phyloP scores from a whole-genome alignment of 2,888 invertebrate species.

The Xanthorhoe spadicearia region DNA sequence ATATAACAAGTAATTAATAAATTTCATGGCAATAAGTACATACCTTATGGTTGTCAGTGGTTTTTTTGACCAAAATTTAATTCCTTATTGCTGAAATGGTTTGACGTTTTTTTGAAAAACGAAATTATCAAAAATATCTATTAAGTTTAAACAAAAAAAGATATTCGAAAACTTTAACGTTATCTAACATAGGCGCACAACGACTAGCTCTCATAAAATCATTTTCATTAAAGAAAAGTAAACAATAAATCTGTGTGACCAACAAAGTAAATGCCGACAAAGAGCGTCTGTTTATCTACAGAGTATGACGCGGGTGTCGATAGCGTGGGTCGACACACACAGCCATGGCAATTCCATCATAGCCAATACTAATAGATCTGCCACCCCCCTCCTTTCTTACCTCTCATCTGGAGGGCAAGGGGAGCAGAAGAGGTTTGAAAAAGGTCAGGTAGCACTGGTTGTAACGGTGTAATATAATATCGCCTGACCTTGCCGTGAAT shows the following conservation, averaged over 20 bases:
- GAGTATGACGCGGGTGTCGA: slow-evolving; percentile 65
- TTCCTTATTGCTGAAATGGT: no score
- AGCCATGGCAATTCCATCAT: slow-evolving; percentile 57
- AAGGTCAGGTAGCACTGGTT: slow-evolving; percentile 55
- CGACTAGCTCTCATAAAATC: not conserved
- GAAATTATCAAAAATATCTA: no score
- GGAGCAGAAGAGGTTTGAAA: slow-evolving; percentile 36
- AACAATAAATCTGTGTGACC: slow-evolving; percentile 31
- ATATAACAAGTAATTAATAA: no score
- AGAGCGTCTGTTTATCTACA: slow-evolving; percentile 60
- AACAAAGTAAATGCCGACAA: slow-evolving; percentile 47
- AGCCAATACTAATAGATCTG: slow-evolving; percentile 58
- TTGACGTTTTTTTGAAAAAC: no score
- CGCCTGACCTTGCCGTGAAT: slow-evolving; percentile 81
- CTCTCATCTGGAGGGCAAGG: slow-evolving; percentile 37
- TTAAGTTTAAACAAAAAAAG: no score
- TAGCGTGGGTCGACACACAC: slow-evolving; percentile 68
- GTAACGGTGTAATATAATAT: slow-evolving; percentile 78
- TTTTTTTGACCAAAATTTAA: no score
- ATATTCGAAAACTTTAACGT: no score
- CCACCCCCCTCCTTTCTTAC: slow-evolving; percentile 41
- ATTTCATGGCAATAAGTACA: no score
- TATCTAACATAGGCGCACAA: not conserved
- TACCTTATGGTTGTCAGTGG: no score
- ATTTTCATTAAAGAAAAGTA: slow-evolving; percentile 29